Evolutionary conservation across 2,797 vertebrate genomes (phyloP).

Genomic region (Huso huso): DNA sequence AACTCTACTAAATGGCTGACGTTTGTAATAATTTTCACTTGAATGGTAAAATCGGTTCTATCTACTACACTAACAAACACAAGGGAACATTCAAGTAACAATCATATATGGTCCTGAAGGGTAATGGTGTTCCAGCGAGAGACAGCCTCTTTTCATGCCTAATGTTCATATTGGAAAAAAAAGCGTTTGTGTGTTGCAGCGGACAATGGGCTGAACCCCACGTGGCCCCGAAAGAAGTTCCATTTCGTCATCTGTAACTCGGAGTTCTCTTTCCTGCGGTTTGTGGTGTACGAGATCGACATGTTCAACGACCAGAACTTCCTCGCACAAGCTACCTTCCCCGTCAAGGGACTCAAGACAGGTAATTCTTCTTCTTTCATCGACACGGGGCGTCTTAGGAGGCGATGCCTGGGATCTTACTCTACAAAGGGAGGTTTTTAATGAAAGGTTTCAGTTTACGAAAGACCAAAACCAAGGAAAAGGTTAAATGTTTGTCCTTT

Average conservation of each 20-base stretch:
- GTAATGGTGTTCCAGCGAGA: no score
- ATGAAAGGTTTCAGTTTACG: background rate
- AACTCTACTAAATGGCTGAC: no score
- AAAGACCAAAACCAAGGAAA: no score
- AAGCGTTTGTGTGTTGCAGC: conserved; percentile 48
- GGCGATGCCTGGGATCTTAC: background rate
- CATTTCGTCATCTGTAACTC: conserved; percentile 84
- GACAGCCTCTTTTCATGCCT: no score
- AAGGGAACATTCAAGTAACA: no score
- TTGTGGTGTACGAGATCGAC: conserved; percentile 97
- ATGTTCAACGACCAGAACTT: conserved; percentile 98
- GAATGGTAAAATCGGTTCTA: no score
- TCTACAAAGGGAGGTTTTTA: background rate
- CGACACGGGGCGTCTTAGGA: background rate
- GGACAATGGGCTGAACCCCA: conserved; percentile 91
- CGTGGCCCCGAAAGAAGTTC: conserved; percentile 83
- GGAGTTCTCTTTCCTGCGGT: conserved; percentile 86
- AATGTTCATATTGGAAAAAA: no score
- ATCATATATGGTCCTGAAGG: no score
- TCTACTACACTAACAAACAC: no score
- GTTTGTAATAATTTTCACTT: no score
- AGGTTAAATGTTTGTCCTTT: conserved; percentile 1
- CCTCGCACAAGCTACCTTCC: conserved; percentile 91
- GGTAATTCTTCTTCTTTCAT: conserved; percentile 49
- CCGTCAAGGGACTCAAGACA: conserved; percentile 84